Evolutionary conservation across 2,888 invertebrate genomes (phyloP), one percentile per base, ranked within the genome.

Genomic region (Dinocampus coccinellae): DNA sequence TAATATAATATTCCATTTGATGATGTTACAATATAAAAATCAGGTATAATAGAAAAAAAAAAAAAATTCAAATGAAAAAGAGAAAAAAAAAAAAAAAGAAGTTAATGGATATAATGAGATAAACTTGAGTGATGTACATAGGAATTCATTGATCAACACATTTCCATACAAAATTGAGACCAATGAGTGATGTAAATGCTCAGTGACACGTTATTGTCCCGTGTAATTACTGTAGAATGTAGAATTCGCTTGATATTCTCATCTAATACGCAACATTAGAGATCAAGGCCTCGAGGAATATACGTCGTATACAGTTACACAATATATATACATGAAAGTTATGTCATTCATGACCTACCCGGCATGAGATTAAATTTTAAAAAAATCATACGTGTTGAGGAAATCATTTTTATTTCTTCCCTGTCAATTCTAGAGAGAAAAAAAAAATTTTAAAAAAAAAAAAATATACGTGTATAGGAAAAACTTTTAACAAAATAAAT

Each of bases 281-380:
- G 66, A 66, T 66, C 66, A 66, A 66, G 66, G 66, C 10, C 66
- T 36, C n/a, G 24, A 20, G 24, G 34, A 39, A 66, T 39, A 36
- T 55, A 29, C 22, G 22, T 61, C 22, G 36, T 36, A 47, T 47
- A 47, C 16, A 29, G 7, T 29, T 4, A 29, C 29, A 29, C 7
- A 29, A 29, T n/a, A n/a, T n/a, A n/a, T n/a, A n/a, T n/a, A n/a
- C n/a, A n/a, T n/a, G n/a, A n/a, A n/a, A n/a, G n/a, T n/a, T n/a
- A n/a, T n/a, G n/a, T n/a, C n/a, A n/a, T n/a, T n/a, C n/a, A n/a
- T n/a, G n/a, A n/a, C n/a, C n/a, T n/a, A n/a, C n/a, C n/a, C n/a
- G n/a, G 3, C n/a, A n/a, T 11, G 58, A 29, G 33, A 58, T 58
- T 33, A 58, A 58, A n/a, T 58, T 33, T n/a, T n/a, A n/a, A 16